Evolutionary conservation across 2,797 vertebrate genomes (phyloP), one percentile per base, ranked within the genome.

Genomic region (Acrocephalus scirpaceus): DNA sequence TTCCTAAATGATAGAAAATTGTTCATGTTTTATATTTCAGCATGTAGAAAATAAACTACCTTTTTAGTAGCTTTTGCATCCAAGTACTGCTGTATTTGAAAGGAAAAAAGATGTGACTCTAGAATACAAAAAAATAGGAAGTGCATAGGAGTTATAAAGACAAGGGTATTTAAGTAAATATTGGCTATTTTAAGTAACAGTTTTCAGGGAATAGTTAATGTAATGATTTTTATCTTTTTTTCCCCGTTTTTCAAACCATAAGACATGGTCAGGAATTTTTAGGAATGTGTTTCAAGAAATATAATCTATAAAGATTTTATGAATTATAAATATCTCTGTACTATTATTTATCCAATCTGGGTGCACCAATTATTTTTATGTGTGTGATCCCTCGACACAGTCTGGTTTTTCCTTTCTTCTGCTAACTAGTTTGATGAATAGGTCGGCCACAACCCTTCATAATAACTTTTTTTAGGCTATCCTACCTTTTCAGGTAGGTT

Each of bases 401-500:
- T 42, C 84, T 82, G 36, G 7, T 70, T 88, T 76, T 93, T 71
- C 50, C 70, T 90, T 92, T 93, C 76, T 83, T 82, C 45, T 88
- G 32, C 42, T 45, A 56, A 44, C 56, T 70, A 17, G 22, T 51
- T 88, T 70, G 71, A 74, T 95, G 72, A 65, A 48, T 66, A 82
- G 42, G 62, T 91, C 58, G 73, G 48, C 22, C 34, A 45, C 60
- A 66, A 36, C 20, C 47, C 71, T 60, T 45, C 57, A 62, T 44
- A 58, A 61, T 67, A 61, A 5, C 5, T 7, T 72, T 72, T 92
- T 60, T 87, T 71, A 84, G n/a, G 18, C 67, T 87, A 47, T 93
- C 82, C 82, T 88, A 22, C 90, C 69, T 91, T 90, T 93, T 91
- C 91, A 93, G 89, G 85, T 93, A 92, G 79, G 90, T 93, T 85